A percentile compares a stretch with the other conserved stretches of the same genome.
Conservation (phyloP, 2,797 vertebrate species). For the Parotocinclus haroldoi region DNA sequence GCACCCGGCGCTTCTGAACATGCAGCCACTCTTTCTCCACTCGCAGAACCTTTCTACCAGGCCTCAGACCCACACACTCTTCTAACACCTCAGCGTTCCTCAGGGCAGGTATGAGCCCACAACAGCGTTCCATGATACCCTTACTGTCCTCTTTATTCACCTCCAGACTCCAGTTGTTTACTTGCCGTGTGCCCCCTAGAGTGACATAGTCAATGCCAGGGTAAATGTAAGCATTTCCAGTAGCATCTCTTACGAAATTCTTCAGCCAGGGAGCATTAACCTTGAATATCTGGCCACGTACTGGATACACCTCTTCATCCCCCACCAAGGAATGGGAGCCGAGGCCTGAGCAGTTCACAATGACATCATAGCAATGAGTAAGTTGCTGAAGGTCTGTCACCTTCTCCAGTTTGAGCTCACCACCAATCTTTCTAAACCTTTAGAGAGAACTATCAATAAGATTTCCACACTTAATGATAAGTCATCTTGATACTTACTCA, state of each 20-base stretch:
- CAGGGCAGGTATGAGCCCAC: slow-evolving; percentile 80
- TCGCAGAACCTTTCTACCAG: slow-evolving; percentile 67
- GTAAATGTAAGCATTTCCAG: slow-evolving; percentile 82
- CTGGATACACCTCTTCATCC: slow-evolving; percentile 69
- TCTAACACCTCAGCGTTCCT: slow-evolving; percentile 54
- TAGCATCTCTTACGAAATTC: slow-evolving; percentile 81
- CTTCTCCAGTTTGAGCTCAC: slow-evolving; percentile 64
- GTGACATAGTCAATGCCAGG: slow-evolving; percentile 76
- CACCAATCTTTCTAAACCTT: slow-evolving; percentile 77
- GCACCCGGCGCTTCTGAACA: slow-evolving; percentile 56
- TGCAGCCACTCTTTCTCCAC: slow-evolving; percentile 75
- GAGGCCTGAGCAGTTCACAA: slow-evolving; percentile 87
- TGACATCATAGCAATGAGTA: slow-evolving; percentile 68
- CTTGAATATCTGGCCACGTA: slow-evolving; percentile 85
- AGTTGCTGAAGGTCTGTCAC: slow-evolving; percentile 78
- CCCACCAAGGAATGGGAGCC: slow-evolving; percentile 73
- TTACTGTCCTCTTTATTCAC: slow-evolving; percentile 63
- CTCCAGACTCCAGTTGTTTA: slow-evolving; percentile 71
- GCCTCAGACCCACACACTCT: slow-evolving; percentile 83
- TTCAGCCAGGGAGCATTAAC: slow-evolving; percentile 87
- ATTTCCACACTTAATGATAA: too few species aligned
- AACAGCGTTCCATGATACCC: slow-evolving; percentile 78
- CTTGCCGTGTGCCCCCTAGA: slow-evolving; percentile 82
- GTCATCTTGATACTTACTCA: too few species aligned
- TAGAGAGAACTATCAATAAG: neutral